Base-by-base conservation (phyloP, 2,888 invertebrate genomes). In the Apamea crenata region DNA sequence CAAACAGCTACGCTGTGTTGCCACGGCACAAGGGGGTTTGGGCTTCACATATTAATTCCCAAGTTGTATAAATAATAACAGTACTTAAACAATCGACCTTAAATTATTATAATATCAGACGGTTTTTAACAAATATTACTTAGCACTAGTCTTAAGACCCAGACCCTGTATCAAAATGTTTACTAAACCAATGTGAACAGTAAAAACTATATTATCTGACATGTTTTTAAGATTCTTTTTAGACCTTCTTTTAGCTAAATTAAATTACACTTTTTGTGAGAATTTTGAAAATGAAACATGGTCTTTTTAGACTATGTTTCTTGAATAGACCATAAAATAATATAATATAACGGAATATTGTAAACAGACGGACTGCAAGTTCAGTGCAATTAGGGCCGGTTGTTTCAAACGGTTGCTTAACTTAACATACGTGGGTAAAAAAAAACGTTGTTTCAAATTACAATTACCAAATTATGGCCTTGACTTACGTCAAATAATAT, bases 61-160 rank as follows among this genome's bases (percentile, higher is more conserved):
- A 66, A 40, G n/a, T 29, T 66, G 5, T 61, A 40, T 47, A 56
- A 74, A 69, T 56, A 50, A 70, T 68, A 68, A 44, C 3, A 25
- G 14, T n/a, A 63, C 29, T 56, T 32, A 68, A 59, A 1, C 5
- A 32, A 47, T 56, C 18, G 0, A 21, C 12, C 56, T 83, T 40
- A 82, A n/a, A 61, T 29, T 21, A 61, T 29, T 14, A 76, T 63
- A 68, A 68, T 44, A 80, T 68, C 47, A 56, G 36, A 82, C 14
- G 25, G 29, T 47, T 83, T 40, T 53, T n/a, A 68, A 76, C 25
- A 69, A 74, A 74, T 69, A 79, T 78, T 78, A 61, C 88, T 80
- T 87, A 87, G 73, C 14, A 67, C 69, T 56, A 87, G 47, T 67
- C 36, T 66, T 68, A 80, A 2, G 29, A 47, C 72, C 61, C 66